Percentiles rank a stretch among this genome's conserved stretches.
Conservation (phyloP, 2,113 vertebrate species). For the Hippocampus zosterae region DNA sequence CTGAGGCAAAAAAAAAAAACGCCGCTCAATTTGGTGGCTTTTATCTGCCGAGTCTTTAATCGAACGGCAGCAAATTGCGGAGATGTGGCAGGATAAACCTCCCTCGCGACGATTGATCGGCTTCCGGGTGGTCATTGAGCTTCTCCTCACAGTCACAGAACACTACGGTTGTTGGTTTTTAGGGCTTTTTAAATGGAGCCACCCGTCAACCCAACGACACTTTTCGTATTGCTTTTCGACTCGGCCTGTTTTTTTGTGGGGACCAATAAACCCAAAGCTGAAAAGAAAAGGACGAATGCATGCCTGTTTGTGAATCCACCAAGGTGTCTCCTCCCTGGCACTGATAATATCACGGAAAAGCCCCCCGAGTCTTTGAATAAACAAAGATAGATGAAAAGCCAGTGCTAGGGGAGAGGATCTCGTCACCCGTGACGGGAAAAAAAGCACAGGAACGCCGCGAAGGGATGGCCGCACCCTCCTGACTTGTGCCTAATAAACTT, state of each 20-base stretch:
- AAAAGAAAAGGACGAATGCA: neutral
- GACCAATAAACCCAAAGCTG: constrained; percentile 3
- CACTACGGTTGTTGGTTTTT: neutral
- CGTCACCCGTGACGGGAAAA: constrained; percentile 15
- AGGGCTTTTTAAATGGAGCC: neutral
- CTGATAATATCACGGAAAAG: constrained; percentile 26
- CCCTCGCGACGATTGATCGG: neutral
- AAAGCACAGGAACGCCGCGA: constrained; percentile 42
- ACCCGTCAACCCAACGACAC: neutral
- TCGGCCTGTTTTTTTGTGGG: neutral
- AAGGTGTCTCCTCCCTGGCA: constrained; percentile 24
- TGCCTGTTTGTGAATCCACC: neutral
- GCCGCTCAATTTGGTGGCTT: neutral
- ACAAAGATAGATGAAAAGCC: constrained; percentile 36
- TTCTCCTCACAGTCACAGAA: neutral
- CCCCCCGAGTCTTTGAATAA: constrained; percentile 32
- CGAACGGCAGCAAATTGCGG: neutral
- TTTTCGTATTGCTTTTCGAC: neutral
- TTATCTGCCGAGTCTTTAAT: constrained; percentile 11
- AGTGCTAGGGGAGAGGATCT: constrained; percentile 21
- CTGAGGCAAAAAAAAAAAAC: neutral
- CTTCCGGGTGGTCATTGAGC: neutral
- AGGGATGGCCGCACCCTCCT: constrained; percentile 39
- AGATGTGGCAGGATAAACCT: neutral
- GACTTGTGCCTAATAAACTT: constrained; percentile 73